Evolutionary conservation across 2,113 vertebrate genomes (phyloP), one percentile per base, ranked within the genome.

Genomic region (Muscicapa adusta): DNA sequence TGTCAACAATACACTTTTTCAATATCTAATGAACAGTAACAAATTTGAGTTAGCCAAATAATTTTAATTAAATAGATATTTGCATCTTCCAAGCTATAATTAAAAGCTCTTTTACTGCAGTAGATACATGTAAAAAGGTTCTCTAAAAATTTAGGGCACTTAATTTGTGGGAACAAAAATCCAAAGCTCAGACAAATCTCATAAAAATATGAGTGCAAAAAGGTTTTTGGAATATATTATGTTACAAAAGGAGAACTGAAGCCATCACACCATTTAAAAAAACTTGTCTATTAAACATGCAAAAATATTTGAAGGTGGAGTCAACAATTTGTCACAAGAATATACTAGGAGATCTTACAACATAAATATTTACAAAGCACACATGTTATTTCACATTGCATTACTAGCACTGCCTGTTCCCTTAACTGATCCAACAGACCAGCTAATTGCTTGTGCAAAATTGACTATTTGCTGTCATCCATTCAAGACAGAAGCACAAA

Each of bases 311-410:
- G 60, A 95, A 92, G 31, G 48, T 77, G 36, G n/a, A 95, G 57
- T 83, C 12, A 57, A 54, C 51, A 54, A 91, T 87, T 93, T 77
- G 54, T 90, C 80, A 87, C 66, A 87, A 81, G 82, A 94, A 80
- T 47, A 89, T 47, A 89, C 50, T 74, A 84, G 67, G 67, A 81
- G 50, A 78, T 56, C 61, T 67, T 78, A 85, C 38, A 95, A 88
- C 87, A 97, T 96, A 96, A 96, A 98, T 98, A 98, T 98, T 98
- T 98, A 98, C 94, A 91, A 94, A 96, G 95, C 96, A 97, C 98
- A 98, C 98, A 96, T 97, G 77, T 82, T 89, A 96, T 94, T 97
- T 96, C 94, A 90, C 61, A 72, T 50, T 13, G 87, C 75, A 57
- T 96, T 97, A 96, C 92, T 79, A 62, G 92, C 65, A 80, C 86